Conservation (phyloP, 2,797 vertebrate genomes). For the Brotogeris chrysoptera region DNA sequence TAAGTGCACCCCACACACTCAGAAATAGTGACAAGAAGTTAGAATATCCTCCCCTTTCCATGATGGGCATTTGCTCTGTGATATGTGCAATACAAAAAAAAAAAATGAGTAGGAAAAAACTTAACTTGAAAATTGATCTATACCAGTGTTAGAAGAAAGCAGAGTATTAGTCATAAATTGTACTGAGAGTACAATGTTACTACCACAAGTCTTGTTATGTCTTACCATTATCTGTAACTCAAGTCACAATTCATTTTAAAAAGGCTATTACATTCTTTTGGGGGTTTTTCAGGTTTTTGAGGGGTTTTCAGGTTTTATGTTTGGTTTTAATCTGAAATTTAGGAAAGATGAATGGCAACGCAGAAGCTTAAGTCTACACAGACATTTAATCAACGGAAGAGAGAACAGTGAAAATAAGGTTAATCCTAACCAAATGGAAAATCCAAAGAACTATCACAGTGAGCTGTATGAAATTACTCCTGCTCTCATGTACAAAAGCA, state of each 20-base stretch:
- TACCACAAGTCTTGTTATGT: not conserved
- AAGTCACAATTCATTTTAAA: not conserved
- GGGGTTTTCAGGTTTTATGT: not conserved
- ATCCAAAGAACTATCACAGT: not conserved
- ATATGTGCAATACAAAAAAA: not conserved
- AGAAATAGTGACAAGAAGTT: not conserved
- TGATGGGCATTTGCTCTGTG: not conserved
- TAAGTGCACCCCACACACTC: not conserved
- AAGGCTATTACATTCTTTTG: not conserved
- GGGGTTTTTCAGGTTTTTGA: no score
- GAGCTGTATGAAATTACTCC: not conserved
- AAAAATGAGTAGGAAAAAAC: not conserved
- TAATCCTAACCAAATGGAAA: not conserved
- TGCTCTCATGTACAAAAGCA: not conserved
- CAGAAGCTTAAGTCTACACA: not conserved
- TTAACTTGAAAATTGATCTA: not conserved
- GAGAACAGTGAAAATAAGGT: not conserved
- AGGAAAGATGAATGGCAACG: not conserved
- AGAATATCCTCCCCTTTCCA: not conserved
- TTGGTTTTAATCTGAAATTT: not conserved
- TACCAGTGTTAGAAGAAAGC: not conserved
- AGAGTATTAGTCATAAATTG: not conserved
- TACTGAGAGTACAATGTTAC: not conserved
- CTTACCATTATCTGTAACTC: not conserved
- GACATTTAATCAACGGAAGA: not conserved